Base-by-base conservation (phyloP, 2,888 invertebrate genomes). In the Malthinus flaveolus region DNA sequence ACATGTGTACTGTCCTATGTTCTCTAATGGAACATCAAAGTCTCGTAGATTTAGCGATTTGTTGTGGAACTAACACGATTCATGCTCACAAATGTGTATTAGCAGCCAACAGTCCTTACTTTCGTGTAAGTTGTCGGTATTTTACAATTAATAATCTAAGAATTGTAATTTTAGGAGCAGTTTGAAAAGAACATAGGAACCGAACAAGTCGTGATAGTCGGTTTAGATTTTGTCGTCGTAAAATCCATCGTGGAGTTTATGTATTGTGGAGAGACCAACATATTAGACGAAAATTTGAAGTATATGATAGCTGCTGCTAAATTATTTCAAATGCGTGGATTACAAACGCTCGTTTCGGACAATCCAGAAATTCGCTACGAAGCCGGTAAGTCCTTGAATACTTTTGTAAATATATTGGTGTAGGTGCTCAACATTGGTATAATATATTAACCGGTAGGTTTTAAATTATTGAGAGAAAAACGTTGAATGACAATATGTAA, bases 231-330 rank as follows among this genome's bases (percentile, higher is more conserved):
- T 76, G 82, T 83, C 67, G 86, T 89, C 32, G 78, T 90, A 58
- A 88, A 88, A 76, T 86, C 86, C 46, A 80, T 89, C 59, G 84
- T 90, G 32, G 89, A 90, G 74, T 89, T 88, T 69, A 89, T 90
- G 85, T 90, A 90, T 71, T 88, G 87, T 70, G 89, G 89, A 1
- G 88, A 88, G 79, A 89, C 88, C 1, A 85, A 85, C 66, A 85
- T 89, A 64, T 79, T 85, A 49, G 87, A 88, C 74, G 85, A 87
- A 67, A 83, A 87, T 73, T 79, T 89, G 65, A 86, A 87, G 66
- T 85, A 87, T 67, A 74, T 90, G 47, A 82, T 88, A 45, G 85
- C 87, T 52, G 88, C 88, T 6, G 88, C 88, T 15, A 87, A 85
- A 73, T 84, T 87, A 70, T 84, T 90, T 61, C 87, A 88, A 77